phyloP scores from a whole-genome alignment of 2,113 vertebrate species.

The Macrotus californicus region DNA sequence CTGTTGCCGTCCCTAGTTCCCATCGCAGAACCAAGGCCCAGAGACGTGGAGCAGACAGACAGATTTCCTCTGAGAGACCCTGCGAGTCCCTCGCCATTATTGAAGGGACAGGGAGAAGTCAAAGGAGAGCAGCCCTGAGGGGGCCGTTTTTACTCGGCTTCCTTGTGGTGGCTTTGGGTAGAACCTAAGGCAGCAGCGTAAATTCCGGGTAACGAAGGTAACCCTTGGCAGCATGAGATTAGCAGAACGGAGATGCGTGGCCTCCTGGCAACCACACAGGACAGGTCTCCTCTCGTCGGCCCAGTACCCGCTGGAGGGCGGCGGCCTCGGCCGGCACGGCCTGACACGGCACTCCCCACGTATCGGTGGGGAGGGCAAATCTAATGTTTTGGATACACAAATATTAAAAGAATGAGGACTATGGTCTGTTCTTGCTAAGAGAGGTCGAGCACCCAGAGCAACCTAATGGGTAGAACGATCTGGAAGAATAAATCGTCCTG shows the following conservation, averaged over 20 bases:
- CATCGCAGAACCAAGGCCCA: not conserved
- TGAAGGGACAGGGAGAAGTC: not conserved
- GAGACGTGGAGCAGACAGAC: not conserved
- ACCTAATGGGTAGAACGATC: not conserved
- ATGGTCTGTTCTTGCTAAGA: not conserved
- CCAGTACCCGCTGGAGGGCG: too few relatives aligned
- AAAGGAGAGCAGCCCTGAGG: not conserved
- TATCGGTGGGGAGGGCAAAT: not conserved
- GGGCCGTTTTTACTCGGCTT: not conserved
- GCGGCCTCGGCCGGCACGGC: too few relatives aligned
- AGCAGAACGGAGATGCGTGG: not conserved
- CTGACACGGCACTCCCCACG: rapidly evolving
- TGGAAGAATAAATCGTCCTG: not conserved
- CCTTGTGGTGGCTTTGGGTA: not conserved
- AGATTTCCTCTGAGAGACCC: not conserved
- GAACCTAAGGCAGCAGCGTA: not conserved
- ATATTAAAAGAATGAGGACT: not conserved
- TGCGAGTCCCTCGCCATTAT: not conserved
- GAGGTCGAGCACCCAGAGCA: not conserved
- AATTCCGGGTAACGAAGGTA: not conserved
- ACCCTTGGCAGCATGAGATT: not conserved
- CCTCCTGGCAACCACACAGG: not conserved
- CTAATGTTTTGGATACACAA: not conserved
- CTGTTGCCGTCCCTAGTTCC: not conserved
- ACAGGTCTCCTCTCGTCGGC: too few relatives aligned